Evolutionary conservation across 2,888 invertebrate genomes (phyloP).

Genomic region (Pristionchus japonicus): DNA sequence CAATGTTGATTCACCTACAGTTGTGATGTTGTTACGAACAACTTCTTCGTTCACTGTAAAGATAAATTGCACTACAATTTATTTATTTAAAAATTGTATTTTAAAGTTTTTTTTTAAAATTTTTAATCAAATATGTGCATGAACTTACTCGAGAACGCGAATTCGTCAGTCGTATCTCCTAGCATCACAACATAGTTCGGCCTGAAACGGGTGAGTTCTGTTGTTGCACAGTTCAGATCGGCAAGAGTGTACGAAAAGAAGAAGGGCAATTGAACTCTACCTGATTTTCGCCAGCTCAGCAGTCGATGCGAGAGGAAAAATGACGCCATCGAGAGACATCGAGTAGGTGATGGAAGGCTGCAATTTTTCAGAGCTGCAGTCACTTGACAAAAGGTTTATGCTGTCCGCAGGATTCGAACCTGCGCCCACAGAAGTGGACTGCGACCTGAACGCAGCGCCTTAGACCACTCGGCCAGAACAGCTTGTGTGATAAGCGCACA

Average conservation of each 20-base stretch:
- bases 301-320: neutral
- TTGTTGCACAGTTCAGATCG: no score
- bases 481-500: no score
- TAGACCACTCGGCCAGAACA: conserved; percentile 83
- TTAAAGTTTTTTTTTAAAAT: no score
- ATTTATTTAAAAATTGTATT: no score
- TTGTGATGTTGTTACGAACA: neutral
- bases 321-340: neutral
- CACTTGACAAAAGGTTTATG: no score
- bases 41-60: neutral
- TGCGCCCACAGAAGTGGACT: conserved; percentile 79
- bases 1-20: neutral
- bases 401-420: conserved; percentile 66
- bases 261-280: no score
- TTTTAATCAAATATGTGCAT: neutral
- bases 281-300: neutral
- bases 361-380: no score
- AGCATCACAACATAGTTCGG: neutral
- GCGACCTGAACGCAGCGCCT: conserved; percentile 87
- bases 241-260: no score
- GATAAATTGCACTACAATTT: no score
- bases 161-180: neutral
- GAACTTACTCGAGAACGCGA: conserved; percentile 20
- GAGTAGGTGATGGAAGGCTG: neutral
- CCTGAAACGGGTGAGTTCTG: no score